Evolutionary conservation across 30 jellyfish, hydroid and myxozoan species (phyloP).

Genomic region (Nemopilema nomurai): DNA sequence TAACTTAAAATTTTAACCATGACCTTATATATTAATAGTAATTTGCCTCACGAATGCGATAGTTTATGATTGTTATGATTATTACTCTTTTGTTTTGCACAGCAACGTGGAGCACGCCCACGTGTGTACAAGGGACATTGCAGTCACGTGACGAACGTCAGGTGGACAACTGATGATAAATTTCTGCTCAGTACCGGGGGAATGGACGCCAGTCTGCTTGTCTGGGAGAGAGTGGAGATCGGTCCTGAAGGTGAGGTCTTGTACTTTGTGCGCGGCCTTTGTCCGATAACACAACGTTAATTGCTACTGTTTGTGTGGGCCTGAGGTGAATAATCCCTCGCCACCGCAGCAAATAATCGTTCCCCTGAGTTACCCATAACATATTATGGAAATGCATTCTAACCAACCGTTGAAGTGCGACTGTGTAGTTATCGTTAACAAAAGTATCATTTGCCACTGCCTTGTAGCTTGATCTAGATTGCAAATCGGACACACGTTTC

Average conservation of each 20-base stretch:
- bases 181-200: constrained; percentile 83
- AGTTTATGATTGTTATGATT: background rate
- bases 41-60: too few species aligned
- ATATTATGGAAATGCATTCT: background rate
- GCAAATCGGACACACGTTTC: too few species aligned
- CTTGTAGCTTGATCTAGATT: too few species aligned
- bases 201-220: constrained; percentile 88
- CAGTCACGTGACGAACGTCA: constrained; percentile 93
- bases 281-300: too few species aligned
- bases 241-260: constrained; percentile 47
- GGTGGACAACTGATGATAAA: constrained; percentile 90
- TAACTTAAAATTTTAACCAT: too few species aligned
- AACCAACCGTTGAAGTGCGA: background rate
- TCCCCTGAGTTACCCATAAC: background rate
- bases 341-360: background rate
- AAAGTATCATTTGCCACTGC: too few species aligned
- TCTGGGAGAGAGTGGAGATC: constrained; percentile 88
- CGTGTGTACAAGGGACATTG: constrained; percentile 92
- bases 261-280: too few species aligned
- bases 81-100: background rate
- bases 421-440: too few species aligned
- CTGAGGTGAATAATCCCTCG: too few species aligned
- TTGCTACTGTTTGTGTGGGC: too few species aligned
- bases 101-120: constrained; percentile 88
- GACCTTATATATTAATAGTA: too few species aligned